These are phyloP conservation scores for Pachyuromys duprasi DNA, from an alignment of 2,797 vertebrate genomes.

Conservation along the genomic window DNA sequence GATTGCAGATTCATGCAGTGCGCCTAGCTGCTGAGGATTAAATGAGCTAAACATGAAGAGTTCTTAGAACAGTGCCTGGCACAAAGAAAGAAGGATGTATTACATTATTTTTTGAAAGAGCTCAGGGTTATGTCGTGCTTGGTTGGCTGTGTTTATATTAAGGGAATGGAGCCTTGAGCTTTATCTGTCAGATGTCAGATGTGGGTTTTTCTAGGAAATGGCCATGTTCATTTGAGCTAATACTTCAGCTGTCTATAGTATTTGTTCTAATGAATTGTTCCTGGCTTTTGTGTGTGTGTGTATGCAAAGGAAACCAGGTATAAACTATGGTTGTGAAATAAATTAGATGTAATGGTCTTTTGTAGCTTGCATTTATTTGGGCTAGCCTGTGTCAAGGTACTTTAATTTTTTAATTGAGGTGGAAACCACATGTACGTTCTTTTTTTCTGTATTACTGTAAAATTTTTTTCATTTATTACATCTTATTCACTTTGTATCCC, in stretches of 20 bases:
- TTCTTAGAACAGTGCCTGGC: conserved; percentile 25
- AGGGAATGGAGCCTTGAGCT: not conserved
- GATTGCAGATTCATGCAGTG: not conserved
- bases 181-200: conserved; percentile 5
- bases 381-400: not conserved
- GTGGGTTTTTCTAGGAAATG: conserved; percentile 54
- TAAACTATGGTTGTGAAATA: not conserved
- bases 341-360: not conserved
- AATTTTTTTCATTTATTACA: too few relatives aligned
- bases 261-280: conserved; percentile 37
- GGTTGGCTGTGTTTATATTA: conserved; percentile 1
- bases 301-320: not conserved
- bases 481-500: too few relatives aligned
- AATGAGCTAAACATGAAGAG: conserved; percentile 37
- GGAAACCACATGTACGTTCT: conserved; percentile 9
- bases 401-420: conserved; percentile 17
- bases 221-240: conserved; percentile 41
- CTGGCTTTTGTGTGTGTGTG: conserved; percentile 22
- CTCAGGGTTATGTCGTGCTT: conserved; percentile 1
- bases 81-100: not conserved
- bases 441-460: too few relatives aligned
- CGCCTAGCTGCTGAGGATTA: not conserved
- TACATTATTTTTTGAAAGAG: not conserved
- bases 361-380: conserved; percentile 41
- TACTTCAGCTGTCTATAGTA: not conserved